These are phyloP conservation scores for Xestia ashworthii DNA, from an alignment of 2,888 invertebrate species.

Conservation along the genomic window DNA sequence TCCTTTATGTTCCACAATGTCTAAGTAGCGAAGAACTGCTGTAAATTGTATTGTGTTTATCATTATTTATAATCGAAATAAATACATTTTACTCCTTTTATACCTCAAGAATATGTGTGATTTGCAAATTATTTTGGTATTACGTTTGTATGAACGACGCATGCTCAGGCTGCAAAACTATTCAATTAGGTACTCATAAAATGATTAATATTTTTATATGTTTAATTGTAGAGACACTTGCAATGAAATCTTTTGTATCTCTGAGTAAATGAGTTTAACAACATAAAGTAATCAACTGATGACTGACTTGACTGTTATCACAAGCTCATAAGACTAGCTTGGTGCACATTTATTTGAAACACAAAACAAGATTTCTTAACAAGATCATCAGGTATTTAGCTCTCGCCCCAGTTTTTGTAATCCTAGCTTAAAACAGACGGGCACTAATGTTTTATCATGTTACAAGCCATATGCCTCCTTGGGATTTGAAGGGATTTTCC, in stretches of 20 bases:
- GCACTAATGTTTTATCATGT: not conserved
- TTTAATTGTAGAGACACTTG: not conserved
- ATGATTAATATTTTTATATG: not conserved
- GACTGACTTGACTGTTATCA: conserved; percentile 36
- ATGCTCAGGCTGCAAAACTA: too few species aligned
- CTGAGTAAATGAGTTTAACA: conserved; percentile 9
- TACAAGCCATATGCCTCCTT: not conserved
- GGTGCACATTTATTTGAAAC: conserved; percentile 4
- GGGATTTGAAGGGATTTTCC: not conserved
- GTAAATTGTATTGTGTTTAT: not conserved
- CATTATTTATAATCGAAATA: not conserved
- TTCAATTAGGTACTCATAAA: not conserved
- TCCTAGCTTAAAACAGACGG: conserved; percentile 2
- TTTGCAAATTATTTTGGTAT: too few species aligned
- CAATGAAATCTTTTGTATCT: not conserved
- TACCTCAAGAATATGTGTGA: too few species aligned
- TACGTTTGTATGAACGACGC: too few species aligned
- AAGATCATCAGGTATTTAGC: conserved; percentile 13
- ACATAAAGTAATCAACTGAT: conserved; percentile 11
- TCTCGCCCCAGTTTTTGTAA: conserved; percentile 14
- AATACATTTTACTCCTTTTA: too few species aligned
- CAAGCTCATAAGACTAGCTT: conserved; percentile 26
- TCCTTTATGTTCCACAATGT: not conserved
- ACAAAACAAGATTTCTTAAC: conserved; percentile 25
- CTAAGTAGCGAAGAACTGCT: not conserved